Evolutionary conservation across 2,888 invertebrate species (phyloP), one percentile per base, ranked within the genome.

Genomic region (Plutella xylostella): DNA sequence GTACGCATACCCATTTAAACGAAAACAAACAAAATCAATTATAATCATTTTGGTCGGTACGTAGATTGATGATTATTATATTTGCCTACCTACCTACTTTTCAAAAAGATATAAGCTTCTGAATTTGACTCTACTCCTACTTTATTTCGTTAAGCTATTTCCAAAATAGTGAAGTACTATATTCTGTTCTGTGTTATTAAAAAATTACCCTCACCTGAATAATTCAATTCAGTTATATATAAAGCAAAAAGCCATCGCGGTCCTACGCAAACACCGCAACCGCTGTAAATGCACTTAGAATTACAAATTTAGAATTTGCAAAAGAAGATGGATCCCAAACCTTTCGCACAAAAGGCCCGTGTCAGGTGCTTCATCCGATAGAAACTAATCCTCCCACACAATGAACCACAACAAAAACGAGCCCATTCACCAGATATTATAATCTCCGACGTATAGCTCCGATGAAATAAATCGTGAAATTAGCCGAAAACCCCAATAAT

Each of bases 291-390:
- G 28, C 11, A 59, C 54, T 63, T 58, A 51, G 53, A 56, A 55
- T 57, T 55, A 60, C 55, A 60, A 55, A 58, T 58, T 54, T 17
- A 4, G 25, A 39, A 22, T 12, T 25, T 7, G 34, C 52, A 54
- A 57, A 56, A 54, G 56, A 57, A 64, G 58, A 65, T 65, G 61
- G 56, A 54, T 53, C n/a, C n/a, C n/a, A 57, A 77, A 75, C 78
- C 78, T 75, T 72, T 61, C 47, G 41, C 53, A 71, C 71, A 74
- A 74, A 61, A 56, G 53, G 56, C 57, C 53, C 55, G 59, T 54
- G 68, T 79, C 82, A 80, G 80, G 80, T 83, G 80, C 72, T 73
- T 79, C 65, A 79, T 78, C 73, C 66, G 68, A 43, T 64, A 63
- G 60, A 69, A 65, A 68, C 61, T 73, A 75, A 77, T 73, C 71